Evolutionary conservation across 2,888 invertebrate genomes (phyloP), one percentile per base, ranked within the genome.

Genomic region (Philopedon plagiatum): DNA sequence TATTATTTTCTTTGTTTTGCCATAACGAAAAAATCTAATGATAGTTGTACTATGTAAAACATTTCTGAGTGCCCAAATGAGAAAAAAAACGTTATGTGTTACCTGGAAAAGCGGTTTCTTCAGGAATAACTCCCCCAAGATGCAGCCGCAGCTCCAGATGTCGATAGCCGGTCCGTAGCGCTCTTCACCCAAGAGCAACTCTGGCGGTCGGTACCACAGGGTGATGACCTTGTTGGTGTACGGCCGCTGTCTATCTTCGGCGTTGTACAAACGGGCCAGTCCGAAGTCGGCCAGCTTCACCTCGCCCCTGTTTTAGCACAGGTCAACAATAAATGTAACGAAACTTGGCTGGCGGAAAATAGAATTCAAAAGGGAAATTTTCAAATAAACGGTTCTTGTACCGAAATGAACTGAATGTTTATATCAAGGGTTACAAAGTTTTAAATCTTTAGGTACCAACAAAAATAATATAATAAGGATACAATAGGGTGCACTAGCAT

Each of bases 161-260:
- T 99, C 99, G 73, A 99, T 97, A 0, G 98, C 94, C 0, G 99
- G 97, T 0, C 98, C 98, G 85, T 99, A 99, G 73, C 93, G 90
- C 87, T 99, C 99, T 87, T 99, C 98, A 2, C 99, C 99, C 32
- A 99, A 88, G 75, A 99, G 87, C 73, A 99, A 88, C 85, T 99
- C 99, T 0, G 99, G 99, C 32, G 99, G 99, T 8, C 99, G 90
- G 87, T 99, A 99, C 99, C 99, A 99, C 75, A 99, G 87, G 5
- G 99, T 99, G 80, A 99, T 99, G 51, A 99, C 94, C 80, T 99
- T 98, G 87, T 99, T 99, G 32, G 99, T 99, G 87, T 99, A 99
- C 0, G 98, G 97, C 72, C 99, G 90, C 81, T 94, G 93, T 65
- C 95, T 91, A 86, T 99, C 98, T 81, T 98, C 98, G 0, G 98